These are phyloP conservation scores for Lutraria lutraria DNA, from an alignment of 2,888 invertebrate species.

Conservation along the genomic window DNA sequence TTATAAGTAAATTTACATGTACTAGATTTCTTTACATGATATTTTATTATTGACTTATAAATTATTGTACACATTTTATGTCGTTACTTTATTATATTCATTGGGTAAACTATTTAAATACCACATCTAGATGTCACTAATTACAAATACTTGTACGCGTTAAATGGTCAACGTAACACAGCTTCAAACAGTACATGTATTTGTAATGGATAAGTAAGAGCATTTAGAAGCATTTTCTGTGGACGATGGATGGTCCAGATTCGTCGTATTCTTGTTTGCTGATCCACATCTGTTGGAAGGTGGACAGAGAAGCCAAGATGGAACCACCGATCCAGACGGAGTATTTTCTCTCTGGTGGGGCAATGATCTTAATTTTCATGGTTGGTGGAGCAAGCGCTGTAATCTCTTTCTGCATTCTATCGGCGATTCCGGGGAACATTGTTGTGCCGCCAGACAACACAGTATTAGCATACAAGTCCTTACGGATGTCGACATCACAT, in stretches of 20 bases:
- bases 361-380: conserved; percentile 89
- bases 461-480: conserved; percentile 87
- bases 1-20: too few species aligned
- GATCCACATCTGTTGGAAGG: conserved; percentile 83
- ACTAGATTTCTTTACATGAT: too few species aligned
- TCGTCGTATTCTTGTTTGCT: conserved; percentile 82
- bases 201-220: too few species aligned
- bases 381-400: conserved; percentile 92
- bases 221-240: conserved; percentile 86
- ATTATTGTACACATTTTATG: too few species aligned
- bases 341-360: conserved; percentile 83
- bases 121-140: too few species aligned
- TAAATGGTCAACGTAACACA: too few species aligned
- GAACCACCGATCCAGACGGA: conserved; percentile 83
- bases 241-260: conserved; percentile 95
- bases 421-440: conserved; percentile 92
- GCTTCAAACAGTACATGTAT: too few species aligned
- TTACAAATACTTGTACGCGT: too few species aligned
- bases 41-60: too few species aligned
- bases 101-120: too few species aligned
- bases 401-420: conserved; percentile 99
- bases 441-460: neutral
- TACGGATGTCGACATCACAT: conserved; percentile 84
- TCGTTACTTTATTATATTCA: too few species aligned
- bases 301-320: conserved; percentile 80